Percentiles rank a stretch among this genome's conserved stretches.
Conservation (phyloP, 2,888 invertebrate genomes). For the Apodemia zela region DNA sequence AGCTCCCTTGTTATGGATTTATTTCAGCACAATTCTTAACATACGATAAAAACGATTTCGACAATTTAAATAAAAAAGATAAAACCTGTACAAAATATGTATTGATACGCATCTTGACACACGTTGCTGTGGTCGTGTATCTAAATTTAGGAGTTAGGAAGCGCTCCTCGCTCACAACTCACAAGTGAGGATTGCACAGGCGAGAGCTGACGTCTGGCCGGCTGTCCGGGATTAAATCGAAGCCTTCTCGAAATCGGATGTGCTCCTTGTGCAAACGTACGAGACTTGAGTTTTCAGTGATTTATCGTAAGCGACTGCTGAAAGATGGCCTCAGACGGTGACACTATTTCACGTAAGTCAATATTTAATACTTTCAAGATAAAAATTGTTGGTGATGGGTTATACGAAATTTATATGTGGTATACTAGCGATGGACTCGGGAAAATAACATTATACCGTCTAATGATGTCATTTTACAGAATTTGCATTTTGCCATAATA, state of each 20-base stretch:
- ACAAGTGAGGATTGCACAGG: constrained; percentile 46
- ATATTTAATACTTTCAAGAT: not conserved
- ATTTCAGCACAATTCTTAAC: not conserved
- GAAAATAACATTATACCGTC: not conserved
- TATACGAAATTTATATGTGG: not conserved
- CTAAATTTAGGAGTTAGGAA: constrained; percentile 61
- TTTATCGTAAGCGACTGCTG: constrained; percentile 36
- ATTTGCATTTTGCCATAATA: not conserved
- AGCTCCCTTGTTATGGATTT: not conserved
- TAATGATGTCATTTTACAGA: not conserved
- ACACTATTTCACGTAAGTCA: constrained; percentile 59
- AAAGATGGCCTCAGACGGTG: constrained; percentile 55
- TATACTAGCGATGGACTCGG: not conserved
- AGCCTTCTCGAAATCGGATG: constrained; percentile 13
- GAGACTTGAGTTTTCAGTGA: constrained; percentile 33
- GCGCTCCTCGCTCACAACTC: constrained; percentile 49
- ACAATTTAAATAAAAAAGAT: constrained; percentile 9
- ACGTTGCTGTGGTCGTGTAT: constrained; percentile 40
- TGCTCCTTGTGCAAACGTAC: constrained; percentile 10
- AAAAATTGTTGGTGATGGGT: constrained; percentile 2
- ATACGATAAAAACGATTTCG: not conserved
- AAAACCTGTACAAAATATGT: constrained; percentile 14
- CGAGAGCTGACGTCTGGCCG: constrained; percentile 52
- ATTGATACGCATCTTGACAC: constrained; percentile 17
- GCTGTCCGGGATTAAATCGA: constrained; percentile 30